phyloP scores from a whole-genome alignment of 2,888 invertebrate genomes.

The Teinopalpus imperialis region DNA sequence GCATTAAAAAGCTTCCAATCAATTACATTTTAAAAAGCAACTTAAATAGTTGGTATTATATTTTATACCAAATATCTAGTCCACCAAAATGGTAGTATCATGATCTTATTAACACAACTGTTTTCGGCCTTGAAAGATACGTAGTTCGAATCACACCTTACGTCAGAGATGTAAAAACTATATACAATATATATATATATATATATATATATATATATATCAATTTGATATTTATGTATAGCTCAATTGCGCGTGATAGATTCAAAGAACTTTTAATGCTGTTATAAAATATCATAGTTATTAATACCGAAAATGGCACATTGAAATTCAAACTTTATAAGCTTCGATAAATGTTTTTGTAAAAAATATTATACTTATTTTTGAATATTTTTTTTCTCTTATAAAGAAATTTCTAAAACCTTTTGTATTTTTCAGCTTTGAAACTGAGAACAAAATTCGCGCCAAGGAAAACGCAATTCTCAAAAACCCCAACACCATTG shows the following conservation, averaged over 20 bases:
- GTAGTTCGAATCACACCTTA: constrained; percentile 34
- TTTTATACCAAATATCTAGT: constrained; percentile 6
- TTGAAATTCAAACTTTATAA: no score
- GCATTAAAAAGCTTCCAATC: constrained; percentile 7
- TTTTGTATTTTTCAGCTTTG: constrained; percentile 56
- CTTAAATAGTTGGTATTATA: no score
- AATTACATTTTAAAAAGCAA: no score
- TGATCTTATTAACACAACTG: constrained; percentile 36
- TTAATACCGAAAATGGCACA: no score
- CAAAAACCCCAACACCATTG: constrained; percentile 72
- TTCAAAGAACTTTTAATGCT: no score
- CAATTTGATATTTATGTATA: constrained; percentile 40
- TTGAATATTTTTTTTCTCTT: no score
- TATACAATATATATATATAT: no score
- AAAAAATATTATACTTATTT: neutral
- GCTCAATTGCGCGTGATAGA: no score
- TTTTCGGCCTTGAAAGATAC: constrained; percentile 54
- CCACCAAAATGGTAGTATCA: neutral
- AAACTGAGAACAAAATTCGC: constrained; percentile 79
- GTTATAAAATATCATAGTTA: no score
- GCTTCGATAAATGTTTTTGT: no score
- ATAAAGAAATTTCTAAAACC: neutral
- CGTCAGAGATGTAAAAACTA: constrained; percentile 64
- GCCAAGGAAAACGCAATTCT: constrained; percentile 76
- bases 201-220: constrained; percentile 53